A percentile compares a stretch with the other conserved stretches of the same genome.
These are phyloP conservation scores for Dexiosoma caninum DNA, from an alignment of 2,888 invertebrate genomes.

Conservation along the genomic window DNA sequence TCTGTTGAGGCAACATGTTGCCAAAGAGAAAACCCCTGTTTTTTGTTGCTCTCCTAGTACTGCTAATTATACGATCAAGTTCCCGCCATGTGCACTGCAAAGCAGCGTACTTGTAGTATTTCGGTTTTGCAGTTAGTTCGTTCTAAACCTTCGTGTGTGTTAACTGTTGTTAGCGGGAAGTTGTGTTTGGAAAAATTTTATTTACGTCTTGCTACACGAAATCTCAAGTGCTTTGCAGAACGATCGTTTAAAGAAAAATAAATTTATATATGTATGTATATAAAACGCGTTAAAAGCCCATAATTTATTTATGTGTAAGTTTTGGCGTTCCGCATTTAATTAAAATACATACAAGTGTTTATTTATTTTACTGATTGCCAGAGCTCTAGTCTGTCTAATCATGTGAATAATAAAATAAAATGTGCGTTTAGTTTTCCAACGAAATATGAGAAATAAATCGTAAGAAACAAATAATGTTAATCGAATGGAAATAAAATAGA, in stretches of 20 bases:
- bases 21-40: neutral
- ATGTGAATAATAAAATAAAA: constrained; percentile 20
- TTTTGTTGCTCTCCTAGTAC: constrained; percentile 24
- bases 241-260: constrained; percentile 9
- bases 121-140: constrained; percentile 37
- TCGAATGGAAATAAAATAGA: neutral
- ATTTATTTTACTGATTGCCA: constrained; percentile 44
- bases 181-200: neutral
- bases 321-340: constrained; percentile 51
- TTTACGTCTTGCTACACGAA: neutral
- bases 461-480: constrained; percentile 17
- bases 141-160: constrained; percentile 32
- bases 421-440: constrained; percentile 4
- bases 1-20: constrained; percentile 32
- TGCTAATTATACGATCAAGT: constrained; percentile 21
- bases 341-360: constrained; percentile 50
- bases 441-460: constrained; percentile 1
- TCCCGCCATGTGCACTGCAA: neutral
- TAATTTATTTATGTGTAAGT: constrained; percentile 56
- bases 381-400: constrained; percentile 10
- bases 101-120: constrained; percentile 18
- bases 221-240: constrained; percentile 4
- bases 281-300: constrained; percentile 20
- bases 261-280: constrained; percentile 1
- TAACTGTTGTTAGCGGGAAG: constrained; percentile 12